phyloP scores from a whole-genome alignment of 2,888 invertebrate genomes.

The Carcina quercana region DNA sequence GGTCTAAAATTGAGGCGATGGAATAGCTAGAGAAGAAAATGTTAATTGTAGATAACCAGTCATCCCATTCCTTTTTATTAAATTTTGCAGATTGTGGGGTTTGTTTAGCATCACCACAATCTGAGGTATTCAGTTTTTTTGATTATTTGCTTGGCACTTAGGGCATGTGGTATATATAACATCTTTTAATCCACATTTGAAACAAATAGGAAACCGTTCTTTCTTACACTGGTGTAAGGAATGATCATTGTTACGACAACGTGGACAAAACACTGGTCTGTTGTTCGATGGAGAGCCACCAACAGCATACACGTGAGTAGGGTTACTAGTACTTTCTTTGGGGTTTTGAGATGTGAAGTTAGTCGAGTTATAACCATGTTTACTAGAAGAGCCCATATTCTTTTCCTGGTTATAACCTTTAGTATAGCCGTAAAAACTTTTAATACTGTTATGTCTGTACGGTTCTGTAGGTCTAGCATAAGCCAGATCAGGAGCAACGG shows the following conservation, averaged over 20 bases:
- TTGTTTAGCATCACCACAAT: conserved; percentile 6
- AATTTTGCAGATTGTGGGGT: conserved; percentile 2
- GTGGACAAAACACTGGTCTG: conserved; percentile 8
- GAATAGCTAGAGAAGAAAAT: conserved; percentile 8
- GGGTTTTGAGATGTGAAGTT: not conserved
- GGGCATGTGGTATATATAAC: conserved; percentile 12
- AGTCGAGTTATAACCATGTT: not conserved
- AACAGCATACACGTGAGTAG: not conserved
- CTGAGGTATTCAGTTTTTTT: conserved; percentile 15
- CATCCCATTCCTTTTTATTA: conserved; percentile 10
- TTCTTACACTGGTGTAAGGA: conserved; percentile 7
- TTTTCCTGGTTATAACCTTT: not conserved
- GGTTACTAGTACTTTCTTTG: not conserved
- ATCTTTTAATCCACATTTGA: conserved; percentile 15
- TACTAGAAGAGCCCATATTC: not conserved
- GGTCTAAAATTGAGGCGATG: conserved; percentile 13
- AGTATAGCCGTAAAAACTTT: conserved; percentile 1
- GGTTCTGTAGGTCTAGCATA: conserved; percentile 4
- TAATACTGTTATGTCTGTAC: conserved; percentile 3
- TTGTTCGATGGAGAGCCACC: not conserved
- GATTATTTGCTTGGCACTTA: conserved; percentile 2
- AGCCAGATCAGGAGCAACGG: conserved; percentile 16
- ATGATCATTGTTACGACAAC: conserved; percentile 11
- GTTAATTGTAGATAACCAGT: conserved; percentile 12
- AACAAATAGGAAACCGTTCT: conserved; percentile 13